These are phyloP conservation scores for Pachyseris speciosa DNA, from an alignment of 64 coral and sea anemone species.

Conservation along the genomic window DNA sequence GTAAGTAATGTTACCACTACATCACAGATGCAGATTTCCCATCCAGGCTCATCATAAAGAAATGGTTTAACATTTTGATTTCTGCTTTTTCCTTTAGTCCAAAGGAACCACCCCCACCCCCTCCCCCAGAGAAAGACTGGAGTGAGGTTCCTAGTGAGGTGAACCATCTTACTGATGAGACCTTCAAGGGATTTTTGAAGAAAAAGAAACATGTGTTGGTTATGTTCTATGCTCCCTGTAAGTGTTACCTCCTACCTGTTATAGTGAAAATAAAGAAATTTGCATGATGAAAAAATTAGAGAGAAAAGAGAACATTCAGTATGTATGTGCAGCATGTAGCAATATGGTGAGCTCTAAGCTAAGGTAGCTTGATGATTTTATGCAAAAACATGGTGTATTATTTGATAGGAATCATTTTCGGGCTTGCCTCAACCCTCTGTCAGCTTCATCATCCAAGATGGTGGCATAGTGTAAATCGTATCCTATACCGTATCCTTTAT, in stretches of 20 bases:
- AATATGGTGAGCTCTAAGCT: too few species aligned
- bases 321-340: too few species aligned
- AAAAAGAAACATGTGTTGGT: slow-evolving; percentile 98
- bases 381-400: too few species aligned
- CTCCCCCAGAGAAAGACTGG: slow-evolving; percentile 92
- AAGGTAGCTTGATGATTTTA: too few species aligned
- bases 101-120: slow-evolving; percentile 96
- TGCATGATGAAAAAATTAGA: too few species aligned
- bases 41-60: too few species aligned
- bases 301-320: too few species aligned
- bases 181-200: slow-evolving; percentile 89
- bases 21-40: background rate
- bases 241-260: slow-evolving; percentile 3
- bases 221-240: slow-evolving; percentile 99
- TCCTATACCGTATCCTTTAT: too few species aligned
- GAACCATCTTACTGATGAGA: slow-evolving; percentile 78
- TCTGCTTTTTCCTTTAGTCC: slow-evolving; percentile 59
- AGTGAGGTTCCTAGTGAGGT: slow-evolving; percentile 81
- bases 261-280: background rate
- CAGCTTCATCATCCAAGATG: too few species aligned
- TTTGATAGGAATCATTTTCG: too few species aligned
- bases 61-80: background rate
- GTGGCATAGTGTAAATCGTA: too few species aligned
- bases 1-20: slow-evolving; percentile 47
- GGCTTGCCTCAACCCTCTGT: too few species aligned